These are phyloP conservation scores for Orthosia gothica DNA, from an alignment of 2,888 invertebrate genomes.

Conservation along the genomic window DNA sequence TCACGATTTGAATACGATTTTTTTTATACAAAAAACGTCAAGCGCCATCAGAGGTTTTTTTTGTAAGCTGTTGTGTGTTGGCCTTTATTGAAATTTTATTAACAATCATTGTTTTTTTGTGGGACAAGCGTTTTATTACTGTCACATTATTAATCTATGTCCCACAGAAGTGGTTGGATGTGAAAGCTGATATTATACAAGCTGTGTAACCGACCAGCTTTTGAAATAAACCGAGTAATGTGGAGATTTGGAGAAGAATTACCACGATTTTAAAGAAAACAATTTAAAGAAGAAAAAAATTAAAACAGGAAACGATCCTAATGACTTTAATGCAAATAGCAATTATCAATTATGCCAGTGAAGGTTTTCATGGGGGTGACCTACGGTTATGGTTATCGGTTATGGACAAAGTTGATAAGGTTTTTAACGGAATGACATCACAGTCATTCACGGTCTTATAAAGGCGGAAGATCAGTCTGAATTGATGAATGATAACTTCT, in stretches of 20 bases:
- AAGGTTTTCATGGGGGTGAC: neutral
- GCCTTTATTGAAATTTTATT: slow-evolving; percentile 72
- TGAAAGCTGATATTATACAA: slow-evolving; percentile 37
- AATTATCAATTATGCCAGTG: neutral
- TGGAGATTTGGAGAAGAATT: neutral
- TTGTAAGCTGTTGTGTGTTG: slow-evolving; percentile 70
- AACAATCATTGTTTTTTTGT: slow-evolving; percentile 75
- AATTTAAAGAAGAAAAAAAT: neutral
- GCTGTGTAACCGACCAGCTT: neutral
- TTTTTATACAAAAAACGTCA: slow-evolving; percentile 63
- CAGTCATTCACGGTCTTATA: neutral
- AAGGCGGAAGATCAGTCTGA: neutral
- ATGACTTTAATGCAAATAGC: neutral
- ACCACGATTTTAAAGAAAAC: neutral
- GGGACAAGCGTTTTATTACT: slow-evolving; percentile 55
- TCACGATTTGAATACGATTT: slow-evolving; percentile 83
- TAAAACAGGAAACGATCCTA: neutral
- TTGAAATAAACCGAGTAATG: neutral
- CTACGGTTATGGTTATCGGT: no score
- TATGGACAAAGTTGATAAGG: no score
- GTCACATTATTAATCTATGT: slow-evolving; percentile 63
- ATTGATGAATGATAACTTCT: neutral
- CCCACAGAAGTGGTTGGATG: slow-evolving; percentile 10
- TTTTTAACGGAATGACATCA: no score
- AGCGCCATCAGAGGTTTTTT: slow-evolving; percentile 68